These are phyloP conservation scores for Riparia riparia DNA, from an alignment of 2,113 vertebrate species.

Conservation along the genomic window DNA sequence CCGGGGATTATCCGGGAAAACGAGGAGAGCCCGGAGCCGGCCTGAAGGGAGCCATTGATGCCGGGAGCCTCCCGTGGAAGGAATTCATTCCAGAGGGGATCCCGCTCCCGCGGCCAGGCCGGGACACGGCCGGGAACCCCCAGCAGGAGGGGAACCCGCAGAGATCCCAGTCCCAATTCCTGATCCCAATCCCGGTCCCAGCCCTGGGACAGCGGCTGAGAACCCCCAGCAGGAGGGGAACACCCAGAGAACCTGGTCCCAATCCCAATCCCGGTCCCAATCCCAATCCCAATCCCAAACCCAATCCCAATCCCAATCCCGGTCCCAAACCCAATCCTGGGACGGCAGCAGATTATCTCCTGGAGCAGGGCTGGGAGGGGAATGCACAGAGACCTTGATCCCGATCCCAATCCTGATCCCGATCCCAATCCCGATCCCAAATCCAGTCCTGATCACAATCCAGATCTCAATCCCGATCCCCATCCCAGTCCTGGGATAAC, in stretches of 20 bases:
- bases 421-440: neutral
- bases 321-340: no score
- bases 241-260: no score
- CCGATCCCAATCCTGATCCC: neutral
- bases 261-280: no score
- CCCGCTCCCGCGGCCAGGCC: neutral
- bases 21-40: neutral
- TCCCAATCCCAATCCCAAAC: no score
- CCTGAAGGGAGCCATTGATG: neutral
- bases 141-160: rapidly evolving
- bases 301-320: no score
- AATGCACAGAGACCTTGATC: neutral
- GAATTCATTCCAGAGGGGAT: neutral
- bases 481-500: neutral
- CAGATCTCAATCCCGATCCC: neutral
- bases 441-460: neutral
- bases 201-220: no score
- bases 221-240: no score
- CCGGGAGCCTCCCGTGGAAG: constrained; percentile 48
- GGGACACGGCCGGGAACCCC: neutral
- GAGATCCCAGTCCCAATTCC: no score
- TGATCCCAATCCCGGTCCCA: neutral
- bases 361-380: no score
- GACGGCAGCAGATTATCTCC: no score
- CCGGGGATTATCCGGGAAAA: neutral